phyloP scores from a whole-genome alignment of 35 echinoderm and acorn worm species.

The Ophiothrix spiculata region DNA sequence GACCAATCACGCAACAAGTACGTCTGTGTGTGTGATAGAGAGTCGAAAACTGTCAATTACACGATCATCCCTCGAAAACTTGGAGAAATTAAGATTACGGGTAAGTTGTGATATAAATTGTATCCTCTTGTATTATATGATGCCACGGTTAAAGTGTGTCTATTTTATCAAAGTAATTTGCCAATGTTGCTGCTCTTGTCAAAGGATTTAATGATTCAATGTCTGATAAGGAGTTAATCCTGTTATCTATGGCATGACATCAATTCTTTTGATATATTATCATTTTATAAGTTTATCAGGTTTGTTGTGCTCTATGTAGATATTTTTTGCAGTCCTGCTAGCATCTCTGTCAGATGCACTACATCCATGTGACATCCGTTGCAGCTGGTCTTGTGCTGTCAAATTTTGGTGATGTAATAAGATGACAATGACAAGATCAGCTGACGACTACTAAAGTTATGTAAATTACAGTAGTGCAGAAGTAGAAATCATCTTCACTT shows the following conservation, averaged over 20 bases:
- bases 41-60: constrained; percentile 64
- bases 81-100: constrained; percentile 67
- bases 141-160: too few species aligned
- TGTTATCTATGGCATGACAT: too few species aligned
- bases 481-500: not conserved
- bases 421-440: not conserved
- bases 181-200: too few species aligned
- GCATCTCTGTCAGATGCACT: not conserved
- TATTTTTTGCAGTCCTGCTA: too few species aligned
- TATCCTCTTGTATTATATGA: too few species aligned
- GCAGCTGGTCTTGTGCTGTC: not conserved
- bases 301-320: too few species aligned
- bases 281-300: too few species aligned
- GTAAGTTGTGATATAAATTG: constrained; percentile 28
- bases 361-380: not conserved
- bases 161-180: too few species aligned
- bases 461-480: too few species aligned
- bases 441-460: not conserved
- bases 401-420: not conserved
- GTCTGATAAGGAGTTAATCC: too few species aligned
- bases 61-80: constrained; percentile 48
- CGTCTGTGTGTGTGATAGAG: constrained; percentile 76
- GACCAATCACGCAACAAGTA: not conserved
- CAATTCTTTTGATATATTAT: too few species aligned
- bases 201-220: too few species aligned